Base-by-base conservation (phyloP, 37 sponge, comb jelly and placozoan species). In the Axinella damicornis region DNA sequence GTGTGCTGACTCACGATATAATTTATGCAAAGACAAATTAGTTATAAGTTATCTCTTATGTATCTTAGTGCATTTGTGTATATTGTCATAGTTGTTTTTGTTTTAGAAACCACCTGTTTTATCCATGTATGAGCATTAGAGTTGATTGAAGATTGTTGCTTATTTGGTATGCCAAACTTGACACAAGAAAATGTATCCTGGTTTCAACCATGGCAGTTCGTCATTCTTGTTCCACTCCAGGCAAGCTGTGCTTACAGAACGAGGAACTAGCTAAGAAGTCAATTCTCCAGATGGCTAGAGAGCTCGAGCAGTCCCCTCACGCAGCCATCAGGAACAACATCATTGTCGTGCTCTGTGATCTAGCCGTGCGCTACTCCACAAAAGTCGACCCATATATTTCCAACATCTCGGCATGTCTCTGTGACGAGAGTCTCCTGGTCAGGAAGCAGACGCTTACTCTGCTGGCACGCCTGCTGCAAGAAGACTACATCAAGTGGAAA, bases 401-500 rank as follows among this genome's bases (percentile, higher is more conserved):
- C 74, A 78, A 38, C 69, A 83, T 96, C 34, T 71, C 91, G 9
- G 81, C 85, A 5, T 90, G 94, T 53, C 88, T 96, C 30, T 82
- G 57, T 57, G 96, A 96, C 57, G 64, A 63, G 20, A 85, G 86
- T 40, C 76, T 61, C 62, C 53, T 78, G 31, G 66, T 94, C 4
- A 39, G 91, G 30, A 84, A 81, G 36, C 95, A 95, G 83, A 85
- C 93, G 5, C 90, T 95, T 18, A 91, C 90, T 66, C 86, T 91
- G 2, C 83, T 95, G 34, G 78, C 93, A 6, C 77, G 81, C 22
- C 88, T 95, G 22, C 75, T 93, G 0, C 91, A 96, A 80, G 96
- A 96, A 57, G 94, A 96, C 83, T 96, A 93, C 71, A 73, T 96
- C 69, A 96, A 96, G 79, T 90, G 84, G 91, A 86, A 79, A 39